Evolutionary conservation across 64 coral and sea anemone genomes (phyloP).

Genomic region (Dendronephthya gigantea): DNA sequence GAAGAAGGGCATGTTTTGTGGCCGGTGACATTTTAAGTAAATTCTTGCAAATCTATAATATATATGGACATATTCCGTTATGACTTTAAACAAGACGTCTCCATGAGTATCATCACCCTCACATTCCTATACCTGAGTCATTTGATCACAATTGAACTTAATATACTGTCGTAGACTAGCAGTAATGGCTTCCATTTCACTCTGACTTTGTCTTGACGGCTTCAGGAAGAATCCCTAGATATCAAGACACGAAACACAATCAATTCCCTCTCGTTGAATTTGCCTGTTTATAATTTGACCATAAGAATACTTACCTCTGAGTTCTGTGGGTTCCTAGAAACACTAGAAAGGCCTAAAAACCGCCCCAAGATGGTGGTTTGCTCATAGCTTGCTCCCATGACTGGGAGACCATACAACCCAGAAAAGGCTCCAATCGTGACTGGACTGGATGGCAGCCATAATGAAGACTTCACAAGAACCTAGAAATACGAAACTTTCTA

Average conservation of each 20-base stretch:
- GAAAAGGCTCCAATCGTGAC: background rate
- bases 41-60: slow-evolving; percentile 48
- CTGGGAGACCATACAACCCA: background rate
- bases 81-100: background rate
- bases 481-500: background rate
- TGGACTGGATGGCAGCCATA: slow-evolving; percentile 42
- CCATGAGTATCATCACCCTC: background rate
- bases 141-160: slow-evolving; percentile 38
- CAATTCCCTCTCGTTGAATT: too few species aligned
- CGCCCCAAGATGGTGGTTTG: background rate
- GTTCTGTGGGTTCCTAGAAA: background rate
- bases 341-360: background rate
- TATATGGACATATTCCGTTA: background rate
- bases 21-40: slow-evolving; percentile 47
- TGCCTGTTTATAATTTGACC: background rate
- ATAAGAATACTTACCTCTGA: background rate
- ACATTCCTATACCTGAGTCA: slow-evolving; percentile 38
- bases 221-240: slow-evolving; percentile 58
- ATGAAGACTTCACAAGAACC: slow-evolving; percentile 23
- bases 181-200: slow-evolving; percentile 69
- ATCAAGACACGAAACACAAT: background rate
- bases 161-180: slow-evolving; percentile 49
- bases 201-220: slow-evolving; percentile 60
- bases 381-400: background rate
- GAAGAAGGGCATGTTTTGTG: slow-evolving; percentile 60